Evolutionary conservation across 2,113 vertebrate genomes (phyloP).

Genomic region (Oceanodroma tethys): DNA sequence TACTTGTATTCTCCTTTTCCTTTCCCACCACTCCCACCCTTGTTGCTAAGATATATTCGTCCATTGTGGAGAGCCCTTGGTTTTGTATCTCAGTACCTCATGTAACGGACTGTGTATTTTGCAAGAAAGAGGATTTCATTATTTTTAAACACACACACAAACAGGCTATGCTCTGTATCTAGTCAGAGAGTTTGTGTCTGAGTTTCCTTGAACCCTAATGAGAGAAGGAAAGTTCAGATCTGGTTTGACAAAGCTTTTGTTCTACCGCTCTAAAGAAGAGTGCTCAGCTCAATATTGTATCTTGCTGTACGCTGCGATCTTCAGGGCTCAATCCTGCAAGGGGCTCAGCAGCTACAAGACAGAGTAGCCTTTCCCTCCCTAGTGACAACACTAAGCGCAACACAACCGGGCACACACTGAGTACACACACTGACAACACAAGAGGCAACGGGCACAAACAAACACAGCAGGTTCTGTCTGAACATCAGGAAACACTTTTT

Average conservation of each 20-base stretch:
- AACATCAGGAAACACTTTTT: background rate
- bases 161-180: background rate
- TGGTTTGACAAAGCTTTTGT: background rate
- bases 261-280: background rate
- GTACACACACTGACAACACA: background rate
- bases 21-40: constrained; percentile 66
- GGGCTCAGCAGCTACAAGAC: background rate
- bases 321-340: background rate
- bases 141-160: background rate
- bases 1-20: constrained; percentile 64
- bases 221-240: background rate
- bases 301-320: background rate
- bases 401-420: background rate
- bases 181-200: background rate
- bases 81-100: background rate
- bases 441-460: background rate
- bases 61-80: constrained; percentile 25
- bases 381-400: background rate
- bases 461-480: background rate
- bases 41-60: constrained; percentile 55
- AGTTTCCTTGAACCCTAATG: background rate
- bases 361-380: background rate
- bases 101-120: background rate
- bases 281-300: background rate
- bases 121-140: background rate